phyloP scores from a whole-genome alignment of 2,888 invertebrate species.

The Epinotia demarniana region DNA sequence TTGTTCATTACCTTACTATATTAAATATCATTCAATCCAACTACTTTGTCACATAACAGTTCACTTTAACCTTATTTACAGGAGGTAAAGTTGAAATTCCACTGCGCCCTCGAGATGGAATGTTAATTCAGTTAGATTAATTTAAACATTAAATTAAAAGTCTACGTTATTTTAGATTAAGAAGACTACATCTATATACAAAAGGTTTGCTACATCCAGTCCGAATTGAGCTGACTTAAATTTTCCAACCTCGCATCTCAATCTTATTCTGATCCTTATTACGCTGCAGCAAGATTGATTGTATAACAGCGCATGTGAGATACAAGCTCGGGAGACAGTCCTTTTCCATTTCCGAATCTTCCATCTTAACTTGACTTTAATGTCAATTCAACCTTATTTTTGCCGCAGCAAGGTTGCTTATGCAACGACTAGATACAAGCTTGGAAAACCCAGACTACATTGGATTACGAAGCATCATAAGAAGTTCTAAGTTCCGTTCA shows the following conservation, averaged over 20 bases:
- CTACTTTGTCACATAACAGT: constrained; percentile 62
- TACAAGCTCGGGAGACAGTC: background rate
- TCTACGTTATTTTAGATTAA: constrained; percentile 39
- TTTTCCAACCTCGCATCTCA: constrained; percentile 5
- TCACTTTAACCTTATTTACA: constrained; percentile 61
- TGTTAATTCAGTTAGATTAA: constrained; percentile 36
- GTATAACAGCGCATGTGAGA: background rate
- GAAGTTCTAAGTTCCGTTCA: constrained; percentile 56
- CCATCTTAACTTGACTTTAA: background rate
- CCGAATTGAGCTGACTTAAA: constrained; percentile 54
- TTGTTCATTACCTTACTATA: constrained; percentile 54
- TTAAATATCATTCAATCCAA: constrained; percentile 48
- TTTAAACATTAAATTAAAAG: constrained; percentile 32
- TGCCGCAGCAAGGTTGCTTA: constrained; percentile 6
- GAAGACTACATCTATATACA: constrained; percentile 41
- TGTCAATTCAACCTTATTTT: background rate
- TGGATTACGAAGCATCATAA: constrained; percentile 46
- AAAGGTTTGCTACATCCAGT: constrained; percentile 38
- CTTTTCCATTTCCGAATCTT: background rate
- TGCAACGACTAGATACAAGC: constrained; percentile 5
- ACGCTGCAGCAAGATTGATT: constrained; percentile 6
- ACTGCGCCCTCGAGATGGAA: constrained; percentile 33
- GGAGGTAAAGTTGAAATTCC: constrained; percentile 40
- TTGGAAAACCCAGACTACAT: constrained; percentile 15
- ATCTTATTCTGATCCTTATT: background rate